Evolutionary conservation across 2,113 vertebrate genomes (phyloP).

Genomic region (Sylvietta virens): DNA sequence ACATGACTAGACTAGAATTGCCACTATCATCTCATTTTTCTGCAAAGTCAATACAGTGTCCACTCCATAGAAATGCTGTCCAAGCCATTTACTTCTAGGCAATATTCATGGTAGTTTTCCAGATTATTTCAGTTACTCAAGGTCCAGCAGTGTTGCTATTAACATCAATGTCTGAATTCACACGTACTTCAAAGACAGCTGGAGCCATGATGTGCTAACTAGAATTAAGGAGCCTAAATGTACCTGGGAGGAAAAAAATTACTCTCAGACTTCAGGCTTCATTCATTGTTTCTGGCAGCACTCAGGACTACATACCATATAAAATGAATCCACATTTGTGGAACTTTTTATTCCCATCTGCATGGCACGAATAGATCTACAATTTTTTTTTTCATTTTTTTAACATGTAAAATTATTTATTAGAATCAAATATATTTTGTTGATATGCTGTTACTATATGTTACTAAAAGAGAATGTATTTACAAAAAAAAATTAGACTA

Average conservation of each 20-base stretch:
- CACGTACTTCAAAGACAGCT: neutral
- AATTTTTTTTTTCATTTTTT: neutral
- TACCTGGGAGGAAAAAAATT: neutral
- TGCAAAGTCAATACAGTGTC: neutral
- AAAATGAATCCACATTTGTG: neutral
- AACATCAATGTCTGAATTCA: neutral
- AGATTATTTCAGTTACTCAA: neutral
- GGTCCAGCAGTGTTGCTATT: neutral
- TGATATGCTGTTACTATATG: neutral
- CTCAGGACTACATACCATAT: accelerated
- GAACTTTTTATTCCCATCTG: neutral
- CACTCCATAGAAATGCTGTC: neutral
- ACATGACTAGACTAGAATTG: neutral
- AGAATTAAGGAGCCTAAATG: neutral
- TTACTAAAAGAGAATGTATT: neutral
- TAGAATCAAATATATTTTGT: neutral
- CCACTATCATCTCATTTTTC: neutral
- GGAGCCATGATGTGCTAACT: neutral
- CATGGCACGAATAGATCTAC: neutral
- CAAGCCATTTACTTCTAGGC: neutral
- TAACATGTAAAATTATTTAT: neutral
- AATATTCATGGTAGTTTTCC: neutral
- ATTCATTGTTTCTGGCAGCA: neutral
- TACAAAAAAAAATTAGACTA: neutral
- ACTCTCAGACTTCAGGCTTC: neutral